Evolutionary conservation across 2,797 vertebrate species (phyloP).

Genomic region (Onychomys torridus): DNA sequence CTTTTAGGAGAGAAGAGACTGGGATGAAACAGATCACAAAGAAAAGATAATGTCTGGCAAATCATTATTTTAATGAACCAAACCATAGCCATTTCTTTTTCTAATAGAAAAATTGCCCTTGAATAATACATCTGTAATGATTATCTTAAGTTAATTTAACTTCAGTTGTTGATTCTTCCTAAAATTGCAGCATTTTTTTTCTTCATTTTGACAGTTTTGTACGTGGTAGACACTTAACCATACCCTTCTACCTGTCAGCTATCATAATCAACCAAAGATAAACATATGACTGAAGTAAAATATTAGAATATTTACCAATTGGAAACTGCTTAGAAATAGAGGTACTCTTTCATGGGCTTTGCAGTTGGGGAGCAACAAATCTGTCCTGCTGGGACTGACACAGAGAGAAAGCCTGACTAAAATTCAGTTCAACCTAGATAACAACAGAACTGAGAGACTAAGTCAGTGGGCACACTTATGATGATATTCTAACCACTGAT

Average conservation of each 20-base stretch:
- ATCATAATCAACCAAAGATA: neutral
- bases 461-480: neutral
- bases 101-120: slow-evolving; percentile 26
- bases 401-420: neutral
- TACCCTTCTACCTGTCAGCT: neutral
- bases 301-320: neutral
- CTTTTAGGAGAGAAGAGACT: neutral
- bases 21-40: neutral
- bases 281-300: neutral
- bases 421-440: neutral
- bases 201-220: neutral
- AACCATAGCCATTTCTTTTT: neutral
- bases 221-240: neutral
- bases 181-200: neutral
- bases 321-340: neutral
- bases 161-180: neutral
- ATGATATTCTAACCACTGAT: neutral
- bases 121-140: neutral
- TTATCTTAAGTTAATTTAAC: neutral
- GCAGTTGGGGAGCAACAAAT: neutral
- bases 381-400: neutral
- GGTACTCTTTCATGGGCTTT: neutral
- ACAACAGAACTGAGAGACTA: neutral
- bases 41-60: neutral
- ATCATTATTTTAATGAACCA: neutral